Base-by-base conservation (phyloP, 2,888 invertebrate species). In the Morpho helenor region DNA sequence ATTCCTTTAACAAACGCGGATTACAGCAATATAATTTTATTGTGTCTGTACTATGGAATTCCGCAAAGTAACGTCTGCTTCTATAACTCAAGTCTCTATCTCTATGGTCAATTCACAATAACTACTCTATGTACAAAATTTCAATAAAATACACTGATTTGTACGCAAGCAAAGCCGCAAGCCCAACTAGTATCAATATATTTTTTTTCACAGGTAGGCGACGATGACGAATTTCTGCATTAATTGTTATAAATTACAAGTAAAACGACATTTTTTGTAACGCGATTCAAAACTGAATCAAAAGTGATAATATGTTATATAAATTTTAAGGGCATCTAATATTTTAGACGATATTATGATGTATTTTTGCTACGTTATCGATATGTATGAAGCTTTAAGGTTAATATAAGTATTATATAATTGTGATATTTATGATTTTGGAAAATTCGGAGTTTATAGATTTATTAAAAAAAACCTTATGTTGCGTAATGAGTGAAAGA, bases 211-310 rank as follows among this genome's bases (percentile, higher is more conserved):
- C 79, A 97, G 87, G 93, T 96, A 49, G 96, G 96, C 69, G 96
- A 96, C 72, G 96, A 97, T 77, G 93, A 94, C 71, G 95, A 95
- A 75, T 94, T 93, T 82, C 73, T 87, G 69, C 84, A 86, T 76
- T 88, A 86, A 77, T 66, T 63, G 49, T 62, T 61, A 61, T 52
- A 52, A 56, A 53, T 9, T 53, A 54, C 59, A 41, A 58, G 42
- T 49, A 22, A n/a, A 41, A 42, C 46, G 40, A 56, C 43, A 49
- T 56, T 48, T 57, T 44, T 16, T 47, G 9, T 54, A 52, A 57
- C 41, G 23, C 23, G 42, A 10, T 57, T 57, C 43, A 52, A 48
- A 44, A 52, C 49, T 52, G 57, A 43, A 44, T 40, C 10, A 57
- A 61, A 60, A 63, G 59, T 61, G 61, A 61, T 59, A 58, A 53